Evolutionary conservation across 2,888 invertebrate genomes (phyloP), one percentile per base, ranked within the genome.

Genomic region (Eilema depressum): DNA sequence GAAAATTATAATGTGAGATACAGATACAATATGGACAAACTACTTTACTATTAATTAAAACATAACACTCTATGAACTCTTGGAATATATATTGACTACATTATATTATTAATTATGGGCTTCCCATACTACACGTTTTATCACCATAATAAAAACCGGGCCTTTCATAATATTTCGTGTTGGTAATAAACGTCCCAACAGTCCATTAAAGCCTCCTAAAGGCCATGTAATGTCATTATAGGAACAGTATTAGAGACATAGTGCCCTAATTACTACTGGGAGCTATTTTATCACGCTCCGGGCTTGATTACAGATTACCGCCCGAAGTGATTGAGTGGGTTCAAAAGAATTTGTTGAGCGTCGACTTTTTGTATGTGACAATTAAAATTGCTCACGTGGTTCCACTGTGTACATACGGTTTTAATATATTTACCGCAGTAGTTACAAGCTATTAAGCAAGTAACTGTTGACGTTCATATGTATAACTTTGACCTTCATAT

Each of bases 171-270:
- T 25, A 68, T 65, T 63, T 41, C 28, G 62, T 56, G 61, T 73
- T 33, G n/a, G 66, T 41, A 37, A 65, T 65, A 64, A 53, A 65
- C 30, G 64, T 60, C 65, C n/a, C 70, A 69, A 71, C 47, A 77
- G 68, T 41, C 68, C 64, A 73, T 71, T 73, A 74, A 63, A 57
- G 47, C 61, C 37, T 63, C 62, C 66, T 66, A 25, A 60, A 69
- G 63, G 57, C 64, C 67, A 11, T 28, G 68, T 77, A 75, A 77
- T 70, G 33, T 68, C 68, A 60, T 75, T 64, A 74, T 66, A 75
- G 65, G 63, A n/a, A 37, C 66, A 37, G 56, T 67, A 60, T 70
- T 73, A 71, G 47, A 64, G 63, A 73, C 66, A 63, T 59, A 75
- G 70, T 69, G 62, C 41, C 53, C 66, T 77, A 71, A 75, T 81